phyloP scores from a whole-genome alignment of 2,888 invertebrate genomes.

The Lacanobia oleracea region DNA sequence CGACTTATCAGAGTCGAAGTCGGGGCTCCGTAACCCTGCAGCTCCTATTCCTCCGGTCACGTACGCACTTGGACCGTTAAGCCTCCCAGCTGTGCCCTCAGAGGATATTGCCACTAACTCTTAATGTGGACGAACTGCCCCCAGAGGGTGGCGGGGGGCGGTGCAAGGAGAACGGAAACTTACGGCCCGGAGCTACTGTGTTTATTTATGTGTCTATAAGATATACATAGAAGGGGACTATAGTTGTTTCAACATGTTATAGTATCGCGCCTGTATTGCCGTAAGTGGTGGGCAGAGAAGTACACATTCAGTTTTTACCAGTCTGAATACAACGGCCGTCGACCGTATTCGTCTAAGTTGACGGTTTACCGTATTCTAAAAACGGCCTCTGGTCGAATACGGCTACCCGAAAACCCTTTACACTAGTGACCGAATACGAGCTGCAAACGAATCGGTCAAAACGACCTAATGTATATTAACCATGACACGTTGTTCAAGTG shows the following conservation, averaged over 20 bases:
- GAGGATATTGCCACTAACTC: slow-evolving; percentile 78
- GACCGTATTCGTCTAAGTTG: no score
- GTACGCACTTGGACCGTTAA: slow-evolving; percentile 36
- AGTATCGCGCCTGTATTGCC: neutral
- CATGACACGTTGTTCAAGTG: no score
- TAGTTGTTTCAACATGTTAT: neutral
- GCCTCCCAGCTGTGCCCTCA: slow-evolving; percentile 56
- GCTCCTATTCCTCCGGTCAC: slow-evolving; percentile 24
- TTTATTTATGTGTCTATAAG: slow-evolving; percentile 23
- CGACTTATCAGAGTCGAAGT: no score
- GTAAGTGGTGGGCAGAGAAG: no score
- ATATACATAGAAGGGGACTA: neutral
- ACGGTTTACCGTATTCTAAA: no score
- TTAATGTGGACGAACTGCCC: slow-evolving; percentile 49
- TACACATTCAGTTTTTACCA: no score
- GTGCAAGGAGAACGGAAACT: slow-evolving; percentile 25
- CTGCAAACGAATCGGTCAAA: no score
- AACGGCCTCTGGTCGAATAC: no score
- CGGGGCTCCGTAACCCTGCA: neutral
- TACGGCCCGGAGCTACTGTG: neutral
- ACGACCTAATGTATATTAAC: no score
- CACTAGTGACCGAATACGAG: no score
- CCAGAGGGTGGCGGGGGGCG: slow-evolving; percentile 18
- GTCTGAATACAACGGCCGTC: no score
- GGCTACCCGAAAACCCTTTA: no score